Evolutionary conservation across 2,113 vertebrate genomes (phyloP).

Genomic region (Pseudopodoces humilis): DNA sequence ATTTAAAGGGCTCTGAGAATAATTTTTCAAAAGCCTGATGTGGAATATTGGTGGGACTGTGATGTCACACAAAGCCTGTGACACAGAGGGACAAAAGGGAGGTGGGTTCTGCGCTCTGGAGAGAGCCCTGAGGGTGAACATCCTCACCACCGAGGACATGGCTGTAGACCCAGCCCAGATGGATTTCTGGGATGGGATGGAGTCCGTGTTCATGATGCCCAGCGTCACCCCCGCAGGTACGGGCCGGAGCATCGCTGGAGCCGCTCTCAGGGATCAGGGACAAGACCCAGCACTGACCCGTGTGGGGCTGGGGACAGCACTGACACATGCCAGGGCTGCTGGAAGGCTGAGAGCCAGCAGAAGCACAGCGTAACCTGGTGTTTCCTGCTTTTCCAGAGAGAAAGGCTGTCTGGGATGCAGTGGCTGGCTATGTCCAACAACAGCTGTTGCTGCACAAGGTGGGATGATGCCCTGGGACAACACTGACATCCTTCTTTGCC

Average conservation of each 20-base stretch:
- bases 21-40: neutral
- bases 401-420: neutral
- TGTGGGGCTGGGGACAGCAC: neutral
- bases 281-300: neutral
- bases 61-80: neutral
- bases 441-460: neutral
- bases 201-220: fast-evolving
- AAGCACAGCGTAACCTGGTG: fast-evolving
- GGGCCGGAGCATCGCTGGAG: fast-evolving
- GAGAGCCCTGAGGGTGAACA: fast-evolving
- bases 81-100: neutral
- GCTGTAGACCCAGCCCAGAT: fast-evolving
- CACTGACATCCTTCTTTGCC: fast-evolving
- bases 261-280: fast-evolving
- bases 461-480: no score
- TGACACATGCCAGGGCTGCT: neutral
- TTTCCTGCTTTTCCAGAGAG: neutral
- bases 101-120: neutral
- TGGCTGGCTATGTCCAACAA: fast-evolving
- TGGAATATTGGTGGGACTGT: neutral
- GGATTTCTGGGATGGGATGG: neutral
- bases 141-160: neutral
- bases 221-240: neutral
- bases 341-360: neutral
- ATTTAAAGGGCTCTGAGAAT: neutral